A percentile compares a stretch with the other conserved stretches of the same genome.
Evolutionary conservation across 2,113 vertebrate species (phyloP).

Genomic region (Danionella cerebrum): DNA sequence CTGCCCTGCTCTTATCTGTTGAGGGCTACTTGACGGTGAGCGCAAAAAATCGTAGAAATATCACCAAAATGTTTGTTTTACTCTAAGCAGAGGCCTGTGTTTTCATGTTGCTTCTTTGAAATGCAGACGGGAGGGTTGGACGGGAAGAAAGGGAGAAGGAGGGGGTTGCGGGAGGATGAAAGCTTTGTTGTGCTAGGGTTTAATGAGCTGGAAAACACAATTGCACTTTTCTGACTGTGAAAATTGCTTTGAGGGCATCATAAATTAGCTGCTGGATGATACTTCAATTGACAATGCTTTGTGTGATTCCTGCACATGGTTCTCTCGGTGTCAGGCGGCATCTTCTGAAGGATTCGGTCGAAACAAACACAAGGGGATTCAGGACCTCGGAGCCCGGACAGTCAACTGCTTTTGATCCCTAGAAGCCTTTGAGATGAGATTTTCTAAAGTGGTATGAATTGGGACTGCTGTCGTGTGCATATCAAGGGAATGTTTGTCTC

Average conservation of each 20-base stretch:
- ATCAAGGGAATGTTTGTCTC: not conserved
- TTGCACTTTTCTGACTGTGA: slow-evolving; percentile 75
- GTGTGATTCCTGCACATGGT: slow-evolving; percentile 54
- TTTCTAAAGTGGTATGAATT: not conserved
- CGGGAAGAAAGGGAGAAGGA: slow-evolving; percentile 42
- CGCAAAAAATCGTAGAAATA: slow-evolving; percentile 15
- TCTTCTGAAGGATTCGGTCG: slow-evolving; percentile 33
- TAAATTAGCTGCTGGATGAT: slow-evolving; percentile 73
- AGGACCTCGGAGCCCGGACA: slow-evolving; percentile 32
- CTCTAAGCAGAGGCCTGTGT: slow-evolving; percentile 34
- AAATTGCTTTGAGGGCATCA: slow-evolving; percentile 73
- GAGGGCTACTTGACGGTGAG: slow-evolving; percentile 30
- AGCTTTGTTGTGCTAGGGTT: slow-evolving; percentile 66
- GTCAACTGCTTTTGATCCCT: slow-evolving; percentile 41
- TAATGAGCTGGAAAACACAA: slow-evolving; percentile 83
- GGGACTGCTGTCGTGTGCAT: slow-evolving; percentile 2
- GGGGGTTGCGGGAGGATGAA: slow-evolving; percentile 54
- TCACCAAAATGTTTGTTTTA: slow-evolving; percentile 43
- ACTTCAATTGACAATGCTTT: slow-evolving; percentile 67
- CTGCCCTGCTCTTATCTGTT: not conserved
- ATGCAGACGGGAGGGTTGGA: slow-evolving; percentile 40
- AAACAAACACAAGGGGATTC: slow-evolving; percentile 38
- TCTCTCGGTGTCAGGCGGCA: slow-evolving; percentile 47
- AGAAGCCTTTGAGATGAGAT: slow-evolving; percentile 29
- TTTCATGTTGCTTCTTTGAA: slow-evolving; percentile 41